Evolutionary conservation across 2,888 invertebrate species (phyloP).

Genomic region (Harpalus rubripes): DNA sequence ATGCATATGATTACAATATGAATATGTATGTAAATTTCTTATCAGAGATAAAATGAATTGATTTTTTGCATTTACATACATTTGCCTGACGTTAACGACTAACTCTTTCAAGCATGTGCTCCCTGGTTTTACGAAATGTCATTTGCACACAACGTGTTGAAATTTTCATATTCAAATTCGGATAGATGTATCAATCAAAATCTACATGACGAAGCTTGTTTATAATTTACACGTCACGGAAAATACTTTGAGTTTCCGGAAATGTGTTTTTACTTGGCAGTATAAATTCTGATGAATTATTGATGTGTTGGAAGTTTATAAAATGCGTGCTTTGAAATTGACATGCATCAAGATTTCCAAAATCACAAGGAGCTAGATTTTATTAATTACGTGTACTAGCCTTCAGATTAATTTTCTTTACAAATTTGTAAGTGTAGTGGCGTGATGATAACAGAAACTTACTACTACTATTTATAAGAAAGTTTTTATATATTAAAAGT

Average conservation of each 20-base stretch:
- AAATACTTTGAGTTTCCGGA: conserved; percentile 29
- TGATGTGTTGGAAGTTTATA: conserved; percentile 20
- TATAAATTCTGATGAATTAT: conserved; percentile 45
- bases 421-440: neutral
- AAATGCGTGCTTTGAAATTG: conserved; percentile 44
- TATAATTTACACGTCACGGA: conserved; percentile 42
- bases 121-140: conserved; percentile 38
- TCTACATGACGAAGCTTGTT: conserved; percentile 35
- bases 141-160: conserved; percentile 39
- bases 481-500: no score
- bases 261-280: conserved; percentile 32
- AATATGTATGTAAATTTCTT: conserved; percentile 45
- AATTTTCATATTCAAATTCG: conserved; percentile 46
- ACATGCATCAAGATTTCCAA: conserved; percentile 34
- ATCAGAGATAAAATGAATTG: conserved; percentile 20
- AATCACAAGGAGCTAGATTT: conserved; percentile 18
- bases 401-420: neutral
- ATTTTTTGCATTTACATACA: conserved; percentile 41
- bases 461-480: no score
- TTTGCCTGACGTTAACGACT: neutral
- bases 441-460: no score
- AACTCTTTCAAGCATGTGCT: conserved; percentile 46
- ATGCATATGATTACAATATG: conserved; percentile 14
- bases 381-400: conserved; percentile 15
- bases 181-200: conserved; percentile 43